Percentiles rank a stretch among this genome's conserved stretches.
Evolutionary conservation across 2,888 invertebrate species (phyloP).

Genomic region (Cryptops parisi): DNA sequence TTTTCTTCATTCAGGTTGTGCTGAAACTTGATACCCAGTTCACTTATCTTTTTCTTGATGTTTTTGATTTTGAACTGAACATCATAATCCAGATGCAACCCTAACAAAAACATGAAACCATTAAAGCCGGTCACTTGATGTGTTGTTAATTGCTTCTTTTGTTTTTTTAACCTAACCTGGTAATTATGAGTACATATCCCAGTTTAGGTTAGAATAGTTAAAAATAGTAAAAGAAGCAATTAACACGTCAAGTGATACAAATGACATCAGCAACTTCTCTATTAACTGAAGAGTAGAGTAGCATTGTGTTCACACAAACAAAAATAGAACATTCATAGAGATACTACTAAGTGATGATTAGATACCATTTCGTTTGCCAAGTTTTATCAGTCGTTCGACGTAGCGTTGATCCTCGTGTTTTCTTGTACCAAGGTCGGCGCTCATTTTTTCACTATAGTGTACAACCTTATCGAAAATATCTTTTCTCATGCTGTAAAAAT

Average conservation of each 20-base stretch:
- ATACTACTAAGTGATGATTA: neutral
- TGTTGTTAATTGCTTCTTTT: too few relatives aligned
- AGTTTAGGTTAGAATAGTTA: neutral
- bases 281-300: too few relatives aligned
- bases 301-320: too few relatives aligned
- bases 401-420: conserved; percentile 31
- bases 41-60: conserved; percentile 34
- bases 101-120: conserved; percentile 22
- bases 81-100: conserved; percentile 33
- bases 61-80: conserved; percentile 31
- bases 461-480: conserved; percentile 36
- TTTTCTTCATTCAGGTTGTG: conserved; percentile 36
- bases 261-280: too few relatives aligned
- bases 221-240: neutral
- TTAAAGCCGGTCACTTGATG: too few relatives aligned
- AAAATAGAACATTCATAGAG: too few relatives aligned
- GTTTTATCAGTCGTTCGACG: conserved; percentile 32
- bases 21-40: conserved; percentile 33
- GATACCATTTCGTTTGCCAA: conserved; percentile 35
- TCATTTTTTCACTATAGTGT: conserved; percentile 26
- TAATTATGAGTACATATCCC: neutral
- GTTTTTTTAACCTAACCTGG: too few relatives aligned
- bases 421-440: conserved; percentile 21
- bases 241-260: too few relatives aligned
- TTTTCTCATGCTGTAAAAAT: conserved; percentile 30